A percentile compares a stretch with the other conserved stretches of the same genome.
These are phyloP conservation scores for Tortrix viridana DNA, from an alignment of 2,888 invertebrate species.

Conservation along the genomic window DNA sequence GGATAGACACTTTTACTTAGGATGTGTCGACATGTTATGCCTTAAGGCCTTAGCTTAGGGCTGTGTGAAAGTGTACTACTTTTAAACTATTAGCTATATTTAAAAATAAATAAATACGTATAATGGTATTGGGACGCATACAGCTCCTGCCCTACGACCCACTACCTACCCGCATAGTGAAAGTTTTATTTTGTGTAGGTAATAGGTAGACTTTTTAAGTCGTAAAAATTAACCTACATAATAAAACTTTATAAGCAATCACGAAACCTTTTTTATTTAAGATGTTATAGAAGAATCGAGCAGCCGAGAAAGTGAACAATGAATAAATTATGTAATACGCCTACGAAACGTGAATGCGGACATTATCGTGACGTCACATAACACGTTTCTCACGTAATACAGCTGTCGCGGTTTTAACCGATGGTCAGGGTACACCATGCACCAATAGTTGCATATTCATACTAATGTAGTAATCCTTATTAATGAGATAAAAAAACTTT, in stretches of 20 bases:
- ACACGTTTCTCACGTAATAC: conserved; percentile 32
- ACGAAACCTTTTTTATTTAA: conserved; percentile 16
- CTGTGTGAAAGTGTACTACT: no score
- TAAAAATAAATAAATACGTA: no score
- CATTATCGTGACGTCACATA: conserved; percentile 35
- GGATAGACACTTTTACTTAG: no score
- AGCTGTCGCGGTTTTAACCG: conserved; percentile 20
- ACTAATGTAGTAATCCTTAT: no score
- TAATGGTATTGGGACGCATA: no score
- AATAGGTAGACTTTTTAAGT: background rate
- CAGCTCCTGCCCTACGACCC: no score
- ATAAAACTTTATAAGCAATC: conserved; percentile 5
- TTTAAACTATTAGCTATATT: no score
- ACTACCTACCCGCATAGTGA: no score
- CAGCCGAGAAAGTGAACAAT: conserved; percentile 34
- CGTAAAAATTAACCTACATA: background rate
- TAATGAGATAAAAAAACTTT: no score
- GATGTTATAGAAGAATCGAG: conserved; percentile 23
- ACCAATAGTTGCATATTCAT: background rate
- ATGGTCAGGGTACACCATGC: conserved; percentile 16
- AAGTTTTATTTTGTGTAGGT: no score
- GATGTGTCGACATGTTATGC: no score
- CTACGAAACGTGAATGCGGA: conserved; percentile 25
- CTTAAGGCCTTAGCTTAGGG: no score
- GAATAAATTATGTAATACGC: conserved; percentile 36